phyloP scores from a whole-genome alignment of 2,797 vertebrate genomes.

The Sebastes minor region DNA sequence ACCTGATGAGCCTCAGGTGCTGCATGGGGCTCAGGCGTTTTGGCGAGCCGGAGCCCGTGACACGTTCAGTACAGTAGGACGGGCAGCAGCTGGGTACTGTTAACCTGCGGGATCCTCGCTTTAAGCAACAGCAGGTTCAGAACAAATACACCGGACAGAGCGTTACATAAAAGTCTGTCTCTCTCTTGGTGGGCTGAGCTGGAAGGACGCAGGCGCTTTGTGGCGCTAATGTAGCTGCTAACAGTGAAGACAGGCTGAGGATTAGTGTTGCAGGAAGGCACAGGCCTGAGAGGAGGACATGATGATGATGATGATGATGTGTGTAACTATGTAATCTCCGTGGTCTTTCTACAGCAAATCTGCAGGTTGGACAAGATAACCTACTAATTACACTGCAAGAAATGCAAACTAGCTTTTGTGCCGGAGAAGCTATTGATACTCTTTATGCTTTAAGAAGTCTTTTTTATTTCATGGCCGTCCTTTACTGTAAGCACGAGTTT shows the following conservation, averaged over 20 bases:
- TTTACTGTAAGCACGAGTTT: constrained; percentile 25
- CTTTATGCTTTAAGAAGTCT: background rate
- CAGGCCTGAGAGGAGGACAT: constrained; percentile 55
- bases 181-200: constrained; percentile 61
- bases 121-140: constrained; percentile 66
- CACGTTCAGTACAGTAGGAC: constrained; percentile 43
- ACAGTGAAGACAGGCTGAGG: constrained; percentile 49
- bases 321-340: constrained; percentile 66
- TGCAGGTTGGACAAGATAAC: constrained; percentile 34
- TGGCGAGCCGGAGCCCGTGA: constrained; percentile 21
- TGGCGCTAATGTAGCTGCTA: constrained; percentile 50
- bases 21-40: constrained; percentile 39
- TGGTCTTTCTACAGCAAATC: constrained; percentile 50
- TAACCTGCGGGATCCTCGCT: constrained; percentile 62
- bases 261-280: constrained; percentile 66
- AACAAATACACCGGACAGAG: constrained; percentile 62
- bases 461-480: background rate
- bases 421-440: background rate
- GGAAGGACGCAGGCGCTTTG: constrained; percentile 56
- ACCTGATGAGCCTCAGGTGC: constrained; percentile 63
- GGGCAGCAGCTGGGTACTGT: constrained; percentile 65
- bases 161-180: constrained; percentile 79
- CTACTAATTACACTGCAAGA: constrained; percentile 5
- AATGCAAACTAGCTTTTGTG: background rate
- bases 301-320: constrained; percentile 38